These are phyloP conservation scores for Microctenopoma stevenorrisi DNA, from an alignment of 2,797 vertebrate species.

Conservation along the genomic window DNA sequence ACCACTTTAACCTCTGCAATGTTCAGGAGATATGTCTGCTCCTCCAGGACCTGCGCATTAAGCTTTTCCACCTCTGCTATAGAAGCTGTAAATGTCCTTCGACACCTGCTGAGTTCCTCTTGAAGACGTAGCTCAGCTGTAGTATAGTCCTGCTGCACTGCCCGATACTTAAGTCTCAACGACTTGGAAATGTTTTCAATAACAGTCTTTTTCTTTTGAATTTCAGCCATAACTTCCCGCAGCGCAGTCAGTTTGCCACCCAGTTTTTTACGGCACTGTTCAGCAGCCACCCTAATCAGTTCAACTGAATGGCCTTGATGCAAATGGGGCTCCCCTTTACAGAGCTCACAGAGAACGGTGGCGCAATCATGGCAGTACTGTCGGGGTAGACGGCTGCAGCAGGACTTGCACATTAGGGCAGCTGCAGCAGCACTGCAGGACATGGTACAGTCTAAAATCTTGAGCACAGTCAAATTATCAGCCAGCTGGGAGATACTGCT, in stretches of 20 bases:
- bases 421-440: conserved; percentile 87
- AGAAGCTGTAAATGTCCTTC: conserved; percentile 90
- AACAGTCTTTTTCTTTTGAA: conserved; percentile 90
- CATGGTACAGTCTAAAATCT: conserved; percentile 92
- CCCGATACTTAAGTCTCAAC: conserved; percentile 87
- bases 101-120: conserved; percentile 90
- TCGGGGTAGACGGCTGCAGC: conserved; percentile 89
- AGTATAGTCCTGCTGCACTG: conserved; percentile 92
- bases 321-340: conserved; percentile 86
- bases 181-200: conserved; percentile 90
- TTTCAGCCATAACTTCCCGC: conserved; percentile 87
- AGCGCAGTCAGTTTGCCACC: conserved; percentile 85
- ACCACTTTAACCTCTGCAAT: conserved; percentile 95
- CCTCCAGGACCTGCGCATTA: conserved; percentile 92
- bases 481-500: conserved; percentile 92
- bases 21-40: conserved; percentile 94
- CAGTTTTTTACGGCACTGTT: conserved; percentile 90
- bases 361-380: conserved; percentile 91
- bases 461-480: conserved; percentile 95
- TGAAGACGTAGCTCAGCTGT: conserved; percentile 90
- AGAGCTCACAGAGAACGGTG: conserved; percentile 89
- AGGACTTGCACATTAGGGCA: conserved; percentile 92
- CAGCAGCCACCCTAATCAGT: conserved; percentile 88
- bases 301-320: conserved; percentile 88
- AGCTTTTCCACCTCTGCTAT: conserved; percentile 92